Base-by-base conservation (phyloP, 92 coral and sea anemone genomes). In the Umimayanthus kanabou region DNA sequence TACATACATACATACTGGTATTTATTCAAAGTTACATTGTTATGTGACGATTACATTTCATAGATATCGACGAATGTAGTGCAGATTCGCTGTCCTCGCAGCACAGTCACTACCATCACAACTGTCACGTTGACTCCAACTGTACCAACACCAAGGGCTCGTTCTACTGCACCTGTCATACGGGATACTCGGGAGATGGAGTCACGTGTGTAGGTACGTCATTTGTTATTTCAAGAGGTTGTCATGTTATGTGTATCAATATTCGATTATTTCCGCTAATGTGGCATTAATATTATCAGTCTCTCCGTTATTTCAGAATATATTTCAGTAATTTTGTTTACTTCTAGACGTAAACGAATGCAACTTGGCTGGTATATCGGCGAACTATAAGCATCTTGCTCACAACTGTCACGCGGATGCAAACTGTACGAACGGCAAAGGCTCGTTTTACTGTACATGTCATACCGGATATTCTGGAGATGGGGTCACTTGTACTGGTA, bases 101-200 rank as follows among this genome's bases (percentile, higher is more conserved):
- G 22, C 75, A 90, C 50, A 50, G 43, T 29, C 91, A 83, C 58
- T 64, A 90, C 81, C 76, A 89, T 18, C 95, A 93, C 39, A 91
- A 93, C 84, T 93, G 96, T 43, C 96, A 93, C 66, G 57, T 55
- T 45, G 92, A 93, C 80, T 92, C 96, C 29, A 85, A 89, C 88
- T 94, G 96, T 37, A 88, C 91, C 43, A 94, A 94, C 89, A 94
- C 96, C 39, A 85, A 90, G 82, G 96, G 96, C 37, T 92, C 95
- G 39, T 93, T 93, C 89, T 90, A 78, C 80, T 93, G 96, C 79
- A 90, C 91, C 8, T 94, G 96, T 78, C 85, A 85, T 28, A 85
- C 87, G 28, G 96, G 96, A 23, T 92, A 88, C 85, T 93, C 96
- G 29, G 96, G 96, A 15, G 82, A 94, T 79, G 97, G 97, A 43